Conservation (phyloP, 2,888 invertebrate species). For the Aphelenchoides bicaudatus region DNA sequence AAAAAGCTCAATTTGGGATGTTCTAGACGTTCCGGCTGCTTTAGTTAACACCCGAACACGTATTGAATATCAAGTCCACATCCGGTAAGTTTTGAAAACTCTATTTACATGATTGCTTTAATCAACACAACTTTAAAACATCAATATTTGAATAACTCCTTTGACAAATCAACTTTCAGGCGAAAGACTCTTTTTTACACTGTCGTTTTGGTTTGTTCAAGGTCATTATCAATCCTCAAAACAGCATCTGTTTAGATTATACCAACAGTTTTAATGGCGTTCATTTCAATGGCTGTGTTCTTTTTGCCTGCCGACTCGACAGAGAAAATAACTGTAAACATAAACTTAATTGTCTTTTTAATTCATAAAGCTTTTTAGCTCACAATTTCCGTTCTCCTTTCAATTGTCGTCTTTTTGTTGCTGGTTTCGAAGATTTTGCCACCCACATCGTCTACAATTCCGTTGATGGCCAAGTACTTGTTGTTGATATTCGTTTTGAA, state of each 20-base stretch:
- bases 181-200: slow-evolving; percentile 98
- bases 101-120: too few relatives aligned
- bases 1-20: slow-evolving; percentile 91
- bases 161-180: too few relatives aligned
- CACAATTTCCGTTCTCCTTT: slow-evolving; percentile 90
- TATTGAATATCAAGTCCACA: slow-evolving; percentile 56
- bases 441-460: slow-evolving; percentile 93
- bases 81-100: slow-evolving; percentile 31
- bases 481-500: slow-evolving; percentile 99
- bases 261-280: slow-evolving; percentile 96
- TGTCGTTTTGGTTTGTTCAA: slow-evolving; percentile 93
- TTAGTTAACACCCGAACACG: slow-evolving; percentile 64
- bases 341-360: too few relatives aligned
- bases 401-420: slow-evolving; percentile 96
- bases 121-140: too few relatives aligned
- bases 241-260: too few relatives aligned
- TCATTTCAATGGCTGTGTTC: slow-evolving; percentile 92
- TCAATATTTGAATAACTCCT: too few relatives aligned
- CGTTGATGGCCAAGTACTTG: slow-evolving; percentile 84
- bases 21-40: slow-evolving; percentile 73
- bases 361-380: too few relatives aligned
- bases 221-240: too few relatives aligned
- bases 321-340: slow-evolving; percentile 64
- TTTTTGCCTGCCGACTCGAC: slow-evolving; percentile 97
- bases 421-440: slow-evolving; percentile 98